Percentiles rank a stretch among this genome's conserved stretches.
Conservation (phyloP, 2,797 vertebrate genomes). For the Neostethus bicornis region DNA sequence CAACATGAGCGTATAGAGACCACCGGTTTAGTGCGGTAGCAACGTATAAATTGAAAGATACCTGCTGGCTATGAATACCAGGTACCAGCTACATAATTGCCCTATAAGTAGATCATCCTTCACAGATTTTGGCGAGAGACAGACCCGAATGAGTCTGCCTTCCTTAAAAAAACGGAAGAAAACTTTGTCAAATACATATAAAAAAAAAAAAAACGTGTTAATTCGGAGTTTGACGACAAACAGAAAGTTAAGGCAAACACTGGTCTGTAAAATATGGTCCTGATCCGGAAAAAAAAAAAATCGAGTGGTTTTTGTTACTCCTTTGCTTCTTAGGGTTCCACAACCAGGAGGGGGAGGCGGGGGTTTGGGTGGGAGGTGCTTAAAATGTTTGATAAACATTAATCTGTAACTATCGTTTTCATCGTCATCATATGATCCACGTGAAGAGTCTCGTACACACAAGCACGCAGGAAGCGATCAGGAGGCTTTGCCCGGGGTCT, state of each 20-base stretch:
- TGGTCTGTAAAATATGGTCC: slow-evolving; percentile 80
- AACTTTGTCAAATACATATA: slow-evolving; percentile 46
- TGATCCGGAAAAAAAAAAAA: slow-evolving; percentile 67
- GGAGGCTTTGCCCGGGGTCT: slow-evolving; percentile 87
- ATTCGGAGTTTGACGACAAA: slow-evolving; percentile 72
- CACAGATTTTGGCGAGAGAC: slow-evolving; percentile 81
- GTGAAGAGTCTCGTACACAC: slow-evolving; percentile 49
- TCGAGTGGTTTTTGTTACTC: slow-evolving; percentile 81
- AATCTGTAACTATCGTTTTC: slow-evolving; percentile 74
- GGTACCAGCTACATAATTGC: slow-evolving; percentile 83
- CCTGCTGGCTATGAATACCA: slow-evolving; percentile 79
- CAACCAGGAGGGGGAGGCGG: slow-evolving; percentile 60
- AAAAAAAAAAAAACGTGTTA: slow-evolving; percentile 70
- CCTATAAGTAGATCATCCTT: slow-evolving; percentile 82
- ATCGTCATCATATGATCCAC: slow-evolving; percentile 65
- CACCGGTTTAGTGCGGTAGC: slow-evolving; percentile 66
- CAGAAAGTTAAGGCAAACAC: slow-evolving; percentile 81
- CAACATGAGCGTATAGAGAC: slow-evolving; percentile 67
- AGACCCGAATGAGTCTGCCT: slow-evolving; percentile 49
- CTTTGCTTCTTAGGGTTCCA: slow-evolving; percentile 64
- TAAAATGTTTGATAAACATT: slow-evolving; percentile 77
- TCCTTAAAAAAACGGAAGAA: slow-evolving; percentile 70
- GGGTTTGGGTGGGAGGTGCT: slow-evolving; percentile 71
- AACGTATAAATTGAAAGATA: slow-evolving; percentile 70
- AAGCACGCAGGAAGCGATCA: slow-evolving; percentile 76